Evolutionary conservation across 2,113 vertebrate genomes (phyloP).

Genomic region (Pungitius pungitius): DNA sequence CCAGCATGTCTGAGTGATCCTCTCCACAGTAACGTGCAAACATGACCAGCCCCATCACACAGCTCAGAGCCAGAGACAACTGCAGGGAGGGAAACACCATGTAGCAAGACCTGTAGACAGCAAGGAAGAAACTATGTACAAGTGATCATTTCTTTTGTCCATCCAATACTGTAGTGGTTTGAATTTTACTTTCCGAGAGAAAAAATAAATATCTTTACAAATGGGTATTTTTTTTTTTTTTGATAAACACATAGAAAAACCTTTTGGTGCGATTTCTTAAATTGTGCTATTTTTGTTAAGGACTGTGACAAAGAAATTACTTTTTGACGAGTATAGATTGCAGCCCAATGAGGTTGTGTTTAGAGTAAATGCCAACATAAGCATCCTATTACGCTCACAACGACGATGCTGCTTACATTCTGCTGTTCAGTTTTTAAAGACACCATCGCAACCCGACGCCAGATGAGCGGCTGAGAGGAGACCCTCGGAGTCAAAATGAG

Average conservation of each 20-base stretch:
- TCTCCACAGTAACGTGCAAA: slow-evolving; percentile 85
- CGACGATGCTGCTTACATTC: too few species aligned
- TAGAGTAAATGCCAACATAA: too few species aligned
- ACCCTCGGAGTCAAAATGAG: too few species aligned
- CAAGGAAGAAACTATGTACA: background rate
- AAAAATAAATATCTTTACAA: background rate
- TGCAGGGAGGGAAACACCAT: slow-evolving; percentile 94
- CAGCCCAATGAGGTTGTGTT: too few species aligned
- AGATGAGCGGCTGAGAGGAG: too few species aligned
- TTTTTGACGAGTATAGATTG: too few species aligned
- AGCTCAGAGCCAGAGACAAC: slow-evolving; percentile 86
- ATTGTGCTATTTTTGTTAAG: background rate
- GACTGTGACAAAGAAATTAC: too few species aligned
- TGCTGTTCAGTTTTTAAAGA: too few species aligned
- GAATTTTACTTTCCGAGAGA: background rate
- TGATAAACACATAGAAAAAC: too few species aligned
- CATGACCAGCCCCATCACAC: slow-evolving; percentile 93
- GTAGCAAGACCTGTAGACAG: slow-evolving; percentile 88
- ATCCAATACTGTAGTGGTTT: background rate
- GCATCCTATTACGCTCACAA: too few species aligned
- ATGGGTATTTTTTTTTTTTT: background rate
- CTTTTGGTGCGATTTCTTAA: background rate
- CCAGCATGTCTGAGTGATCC: slow-evolving; percentile 66
- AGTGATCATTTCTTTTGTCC: background rate
- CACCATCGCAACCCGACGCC: too few species aligned